A percentile compares a stretch with the other conserved stretches of the same genome.
phyloP scores from a whole-genome alignment of 2,113 vertebrate species.

The Phalacrocorax aristotelis region DNA sequence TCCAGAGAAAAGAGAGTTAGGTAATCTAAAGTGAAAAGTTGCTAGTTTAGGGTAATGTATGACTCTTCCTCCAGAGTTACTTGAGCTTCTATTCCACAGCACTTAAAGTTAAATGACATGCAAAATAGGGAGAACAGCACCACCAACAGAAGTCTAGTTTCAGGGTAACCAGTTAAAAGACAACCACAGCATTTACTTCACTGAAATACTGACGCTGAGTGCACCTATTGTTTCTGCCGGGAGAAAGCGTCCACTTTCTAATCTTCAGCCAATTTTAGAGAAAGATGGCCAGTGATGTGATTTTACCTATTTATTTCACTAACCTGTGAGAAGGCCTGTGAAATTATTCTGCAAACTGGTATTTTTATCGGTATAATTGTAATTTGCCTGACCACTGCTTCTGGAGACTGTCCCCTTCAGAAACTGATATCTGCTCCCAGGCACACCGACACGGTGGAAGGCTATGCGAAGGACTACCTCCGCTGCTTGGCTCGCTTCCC shows the following conservation, averaged over 20 bases:
- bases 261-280: background rate
- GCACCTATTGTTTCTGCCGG: background rate
- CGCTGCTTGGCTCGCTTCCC: rapidly evolving
- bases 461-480: background rate
- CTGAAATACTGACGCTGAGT: background rate
- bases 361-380: background rate
- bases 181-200: background rate
- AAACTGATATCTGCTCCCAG: background rate
- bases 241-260: background rate
- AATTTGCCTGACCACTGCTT: background rate
- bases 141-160: slow-evolving; percentile 55
- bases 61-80: background rate
- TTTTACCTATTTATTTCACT: background rate
- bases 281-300: background rate
- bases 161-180: slow-evolving; percentile 6
- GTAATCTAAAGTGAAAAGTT: background rate
- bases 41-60: background rate
- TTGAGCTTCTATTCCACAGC: background rate
- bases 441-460: background rate
- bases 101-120: background rate
- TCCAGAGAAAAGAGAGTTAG: background rate
- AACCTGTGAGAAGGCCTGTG: background rate
- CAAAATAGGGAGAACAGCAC: slow-evolving; percentile 63
- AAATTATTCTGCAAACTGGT: background rate
- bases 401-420: background rate